Evolutionary conservation across 2,797 vertebrate genomes (phyloP), one percentile per base, ranked within the genome.

Genomic region (Remorina albescens): DNA sequence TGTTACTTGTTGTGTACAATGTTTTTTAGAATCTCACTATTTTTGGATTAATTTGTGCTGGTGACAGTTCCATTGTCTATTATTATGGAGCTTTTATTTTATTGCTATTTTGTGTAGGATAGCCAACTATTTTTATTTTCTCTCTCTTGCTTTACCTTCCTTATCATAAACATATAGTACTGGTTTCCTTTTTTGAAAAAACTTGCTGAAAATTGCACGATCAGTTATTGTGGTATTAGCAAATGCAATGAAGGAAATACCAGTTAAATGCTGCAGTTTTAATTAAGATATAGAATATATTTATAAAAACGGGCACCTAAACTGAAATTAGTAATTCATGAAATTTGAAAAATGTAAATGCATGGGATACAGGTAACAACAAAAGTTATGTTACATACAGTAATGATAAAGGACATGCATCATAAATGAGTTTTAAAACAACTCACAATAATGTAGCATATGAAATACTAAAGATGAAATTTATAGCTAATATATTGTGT

Each of bases 401-500:
- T 93, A 89, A 93, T 90, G 87, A 94, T 87, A 91, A 91, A 93
- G 84, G 90, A 92, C 92, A 94, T 95, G 96, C 93, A 95, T 95
- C 95, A 95, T 93, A 96, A 94, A 90, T 88, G 95, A 95, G 90
- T 89, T 86, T 77, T 61, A 67, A 85, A 83, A 64, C 75, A 37
- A 82, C 89, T 92, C 91, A 76, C 88, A 92, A 91, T 90, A 96
- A 96, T 96, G 93, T 94, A 93, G 92, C 93, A 93, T 93, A 93
- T 94, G 95, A 95, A 95, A 94, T 94, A 95, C 94, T 94, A 94
- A 95, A 94, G 93, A 95, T 95, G 91, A 96, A 95, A 95, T 94
- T 94, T 95, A 95, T 95, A 96, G 95, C 95, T 97, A 97, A 97
- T 97, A 97, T 97, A 97, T 97, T 97, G 96, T 97, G 96, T 96